Evolutionary conservation across 2,797 vertebrate species (phyloP), one percentile per base, ranked within the genome.

Genomic region (Molossus alvarezi): DNA sequence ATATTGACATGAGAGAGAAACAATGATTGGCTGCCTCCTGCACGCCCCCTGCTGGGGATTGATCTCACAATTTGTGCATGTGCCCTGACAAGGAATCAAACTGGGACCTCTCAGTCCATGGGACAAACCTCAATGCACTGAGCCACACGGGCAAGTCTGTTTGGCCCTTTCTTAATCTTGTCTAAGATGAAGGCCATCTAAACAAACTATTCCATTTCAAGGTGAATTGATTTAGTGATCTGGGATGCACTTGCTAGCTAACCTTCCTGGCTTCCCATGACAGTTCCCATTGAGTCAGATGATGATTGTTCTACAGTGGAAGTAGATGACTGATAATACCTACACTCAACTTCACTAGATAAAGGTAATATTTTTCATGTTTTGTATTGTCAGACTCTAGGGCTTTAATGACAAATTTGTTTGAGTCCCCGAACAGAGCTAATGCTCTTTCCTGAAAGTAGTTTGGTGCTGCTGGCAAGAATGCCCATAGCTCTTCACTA

Each of bases 251-350:
- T 91, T 97, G 73, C 69, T 95, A 90, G 58, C 71, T 92, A 72
- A 94, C 91, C 55, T 95, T 97, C 53, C 75, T 80, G 64, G 25
- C 20, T 29, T 37, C n/a, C 37, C 37, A 4, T 90, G 83, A 87
- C 88, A 94, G 79, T 95, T 94, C 90, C 86, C 15, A 27, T 64
- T 92, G 67, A 90, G 45, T 60, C 76, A 12, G 82, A 75, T 23
- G 55, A 83, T 87, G 88, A 83, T 97, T 95, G 82, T 86, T 97
- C 88, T 95, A 92, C 91, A 88, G 95, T 84, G 17, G 65, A 96
- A 92, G 65, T 29, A 72, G 92, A 67, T 96, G 95, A 94, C 76
- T 87, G 90, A 88, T 96, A 92, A 71, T 87, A 60, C 41, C 45
- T 77, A 12, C 53, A 57, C 79, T 97, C 65, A 58, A 10, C 67